Evolutionary conservation across 2,113 vertebrate genomes (phyloP).

Genomic region (Sialia sialis): DNA sequence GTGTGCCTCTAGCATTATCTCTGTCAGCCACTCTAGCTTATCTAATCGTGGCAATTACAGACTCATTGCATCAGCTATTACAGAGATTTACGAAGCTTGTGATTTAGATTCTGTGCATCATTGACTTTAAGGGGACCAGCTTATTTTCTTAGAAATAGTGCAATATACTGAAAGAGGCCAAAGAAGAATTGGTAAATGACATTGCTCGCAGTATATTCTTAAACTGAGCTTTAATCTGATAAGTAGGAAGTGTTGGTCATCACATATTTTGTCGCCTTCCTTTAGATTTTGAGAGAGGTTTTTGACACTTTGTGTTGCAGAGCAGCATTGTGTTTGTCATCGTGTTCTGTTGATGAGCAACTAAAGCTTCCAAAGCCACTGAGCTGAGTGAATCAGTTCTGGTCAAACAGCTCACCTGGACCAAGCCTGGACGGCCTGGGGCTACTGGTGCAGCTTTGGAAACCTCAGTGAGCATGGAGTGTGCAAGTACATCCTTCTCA

Average conservation of each 20-base stretch:
- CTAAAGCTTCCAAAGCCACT: not conserved
- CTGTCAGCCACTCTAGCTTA: slow-evolving; percentile 36
- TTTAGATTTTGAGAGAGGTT: not conserved
- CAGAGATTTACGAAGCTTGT: slow-evolving; percentile 2
- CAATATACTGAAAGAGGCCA: not conserved
- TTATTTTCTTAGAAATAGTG: slow-evolving; percentile 10
- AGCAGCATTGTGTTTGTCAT: not conserved
- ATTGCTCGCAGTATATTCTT: not conserved
- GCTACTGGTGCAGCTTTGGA: not conserved
- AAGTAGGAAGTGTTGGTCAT: not conserved
- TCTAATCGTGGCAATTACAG: slow-evolving; percentile 50
- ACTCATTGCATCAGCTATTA: slow-evolving; percentile 46
- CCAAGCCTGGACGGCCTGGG: not conserved
- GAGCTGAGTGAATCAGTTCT: not conserved
- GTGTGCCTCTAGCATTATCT: slow-evolving; percentile 7
- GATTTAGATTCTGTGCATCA: not conserved
- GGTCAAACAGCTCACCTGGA: not conserved
- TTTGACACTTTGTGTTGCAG: not conserved
- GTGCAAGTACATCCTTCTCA: not conserved
- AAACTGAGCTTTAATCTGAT: not conserved
- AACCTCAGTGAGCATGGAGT: not conserved
- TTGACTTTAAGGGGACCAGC: not conserved
- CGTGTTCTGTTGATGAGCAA: not conserved
- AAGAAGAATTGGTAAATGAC: not conserved
- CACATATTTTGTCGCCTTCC: not conserved